Conservation (phyloP, 2,113 vertebrate species). For the Crotophaga sulcirostris region DNA sequence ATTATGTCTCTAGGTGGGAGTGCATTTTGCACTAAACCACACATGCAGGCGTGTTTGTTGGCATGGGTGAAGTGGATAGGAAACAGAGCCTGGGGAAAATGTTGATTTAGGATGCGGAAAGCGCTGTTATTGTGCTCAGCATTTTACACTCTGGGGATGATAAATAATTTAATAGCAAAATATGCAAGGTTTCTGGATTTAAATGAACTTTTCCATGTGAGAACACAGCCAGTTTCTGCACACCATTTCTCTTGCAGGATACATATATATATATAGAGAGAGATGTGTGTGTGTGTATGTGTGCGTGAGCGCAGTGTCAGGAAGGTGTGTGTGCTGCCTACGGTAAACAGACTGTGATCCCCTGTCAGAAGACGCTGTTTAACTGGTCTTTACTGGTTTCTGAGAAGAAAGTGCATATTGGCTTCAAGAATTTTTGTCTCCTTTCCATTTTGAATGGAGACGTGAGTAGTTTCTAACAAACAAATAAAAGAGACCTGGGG, state of each 20-base stretch:
- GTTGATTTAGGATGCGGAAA: neutral
- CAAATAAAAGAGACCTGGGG: accelerated
- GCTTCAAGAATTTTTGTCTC: neutral
- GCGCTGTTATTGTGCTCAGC: neutral
- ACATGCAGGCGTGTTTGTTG: neutral
- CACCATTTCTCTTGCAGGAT: neutral
- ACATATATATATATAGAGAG: accelerated
- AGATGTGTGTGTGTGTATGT: accelerated
- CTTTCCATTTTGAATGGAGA: neutral
- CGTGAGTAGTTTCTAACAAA: neutral
- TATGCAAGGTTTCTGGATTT: neutral
- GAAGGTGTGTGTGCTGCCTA: neutral
- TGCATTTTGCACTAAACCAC: neutral
- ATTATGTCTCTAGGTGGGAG: neutral
- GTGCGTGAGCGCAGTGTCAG: neutral
- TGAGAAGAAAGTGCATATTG: neutral
- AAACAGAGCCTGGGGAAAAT: neutral
- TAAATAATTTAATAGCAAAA: neutral
- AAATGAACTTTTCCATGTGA: neutral
- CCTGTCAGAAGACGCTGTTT: neutral
- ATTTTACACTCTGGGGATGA: neutral
- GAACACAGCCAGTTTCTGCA: neutral
- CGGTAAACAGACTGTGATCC: accelerated
- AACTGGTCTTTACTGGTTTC: neutral
- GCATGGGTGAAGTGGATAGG: accelerated